Evolutionary conservation across 2,113 vertebrate genomes (phyloP), one percentile per base, ranked within the genome.

Genomic region (Sapajus apella): DNA sequence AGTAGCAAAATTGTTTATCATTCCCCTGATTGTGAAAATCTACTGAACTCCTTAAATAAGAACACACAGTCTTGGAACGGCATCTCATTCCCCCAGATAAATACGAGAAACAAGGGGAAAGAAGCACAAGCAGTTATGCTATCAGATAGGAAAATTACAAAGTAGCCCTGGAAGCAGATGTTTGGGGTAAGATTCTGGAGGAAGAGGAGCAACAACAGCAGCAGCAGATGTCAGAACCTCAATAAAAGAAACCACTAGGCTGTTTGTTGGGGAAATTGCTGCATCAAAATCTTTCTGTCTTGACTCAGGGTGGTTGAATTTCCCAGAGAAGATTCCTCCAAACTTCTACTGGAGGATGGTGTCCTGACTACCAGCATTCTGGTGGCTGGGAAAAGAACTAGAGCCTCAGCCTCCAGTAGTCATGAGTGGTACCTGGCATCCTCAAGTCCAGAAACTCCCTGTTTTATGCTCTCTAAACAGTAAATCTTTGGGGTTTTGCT

Each of bases 21-120:
- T 10, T 18, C 3, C 66, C 85, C 87, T 80, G 95, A 87, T 73
- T 94, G 23, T 83, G 64, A 94, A 94, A 91, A 93, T 50, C 45
- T 13, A 35, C 58, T 21, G 58, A 86, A 66, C 25, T 86, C 52
- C 77, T 96, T 97, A 66, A 45, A 5, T 86, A 83, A 91, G 93
- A 93, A 97, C 95, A 94, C 55, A 68, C 16, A 95, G 97, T 96
- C 92, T 96, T 68, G 20, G 88, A 93, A 95, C 87, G 82, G 79
- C 83, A 90, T 92, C 58, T 73, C 47, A 84, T 72, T 90, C 52
- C 68, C 61, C 90, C 77, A 97, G 97, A 98, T 87, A 97, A 92
- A 96, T 6, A 91, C 56, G 88, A 79, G 55, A 92, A 58, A 94
- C 25, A 72, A 91, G 90, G 77, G 5, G 6, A 95, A 64, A 91